Base-by-base conservation (phyloP, 2,797 vertebrate species). In the Muscicapa striata region DNA sequence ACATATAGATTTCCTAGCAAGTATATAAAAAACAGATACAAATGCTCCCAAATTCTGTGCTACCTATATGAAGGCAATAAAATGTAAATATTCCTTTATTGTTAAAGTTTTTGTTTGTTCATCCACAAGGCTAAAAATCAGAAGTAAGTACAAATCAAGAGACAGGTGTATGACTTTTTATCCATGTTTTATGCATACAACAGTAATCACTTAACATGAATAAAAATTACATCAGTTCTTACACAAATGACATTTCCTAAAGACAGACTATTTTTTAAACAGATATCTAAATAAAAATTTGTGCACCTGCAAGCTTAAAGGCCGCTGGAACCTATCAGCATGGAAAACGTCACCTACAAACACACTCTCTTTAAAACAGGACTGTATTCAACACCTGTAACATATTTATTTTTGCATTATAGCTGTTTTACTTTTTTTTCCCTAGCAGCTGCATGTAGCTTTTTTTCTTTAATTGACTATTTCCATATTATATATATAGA, bases 161-260 rank as follows among this genome's bases (percentile, higher is more conserved):
- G 6, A 11, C 75, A 83, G 15, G 3, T 74, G 19, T 57, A 40
- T 2, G 5, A 48, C 13, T 62, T 77, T 87, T 90, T 74, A 70
- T 49, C 22, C 30, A 43, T 2, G 2, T 77, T 84, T 89, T 77
- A 54, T 43, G 18, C 22, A 49, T 72, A 82, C 5, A 83, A 48
- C 46, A 88, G 59, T 66, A 87, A 74, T 40, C 34, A 68, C 22
- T 77, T 72, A 62, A 41, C 36, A 40, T 63, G 24, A 80, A 59
- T 58, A 64, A 45, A 95, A 90, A 61, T 74, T 77, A 45, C 23
- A 54, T 58, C 68, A 43, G 9, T 87, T 89, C 52, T 90, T 80
- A 29, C 22, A 79, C 14, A 77, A 94, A 80, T 90, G 22, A 77
- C 41, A 90, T 90, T 95, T 95, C 48, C 52, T 87, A 83, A 96